phyloP scores from a whole-genome alignment of 2,797 vertebrate species.

The Stomatorhinus walkeri region DNA sequence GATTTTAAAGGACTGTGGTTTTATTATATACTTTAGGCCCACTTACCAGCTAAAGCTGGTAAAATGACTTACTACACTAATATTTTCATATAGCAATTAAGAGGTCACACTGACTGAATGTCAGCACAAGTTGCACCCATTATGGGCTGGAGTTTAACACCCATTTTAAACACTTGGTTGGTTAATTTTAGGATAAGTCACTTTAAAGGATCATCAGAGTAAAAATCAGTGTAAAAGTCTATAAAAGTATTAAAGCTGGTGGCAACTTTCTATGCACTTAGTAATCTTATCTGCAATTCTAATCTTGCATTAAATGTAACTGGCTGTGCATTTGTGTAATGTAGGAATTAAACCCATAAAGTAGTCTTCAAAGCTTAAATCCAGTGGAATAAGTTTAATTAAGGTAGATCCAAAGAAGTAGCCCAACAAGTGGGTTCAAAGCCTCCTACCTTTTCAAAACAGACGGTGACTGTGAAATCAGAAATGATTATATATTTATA shows the following conservation, averaged over 20 bases:
- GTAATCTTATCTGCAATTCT: neutral
- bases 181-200: neutral
- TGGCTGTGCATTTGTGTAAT: neutral
- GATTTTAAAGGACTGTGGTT: neutral
- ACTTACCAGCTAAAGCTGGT: neutral
- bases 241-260: neutral
- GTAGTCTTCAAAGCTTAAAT: neutral
- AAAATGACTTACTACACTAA: neutral
- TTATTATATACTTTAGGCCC: neutral
- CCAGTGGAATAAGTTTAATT: neutral
- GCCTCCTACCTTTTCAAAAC: neutral
- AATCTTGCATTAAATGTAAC: neutral
- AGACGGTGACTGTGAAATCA: neutral
- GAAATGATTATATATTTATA: conserved; percentile 12
- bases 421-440: conserved; percentile 11
- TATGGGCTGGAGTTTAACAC: neutral
- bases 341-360: neutral
- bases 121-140: neutral
- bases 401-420: neutral
- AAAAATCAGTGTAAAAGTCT: neutral
- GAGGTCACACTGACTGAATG: neutral
- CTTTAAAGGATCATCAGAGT: neutral
- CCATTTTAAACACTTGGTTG: neutral
- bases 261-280: neutral
- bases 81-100: neutral